Evolutionary conservation across 1,140 invertebrate species (phyloP).

Genomic region (Papilio dardanus): DNA sequence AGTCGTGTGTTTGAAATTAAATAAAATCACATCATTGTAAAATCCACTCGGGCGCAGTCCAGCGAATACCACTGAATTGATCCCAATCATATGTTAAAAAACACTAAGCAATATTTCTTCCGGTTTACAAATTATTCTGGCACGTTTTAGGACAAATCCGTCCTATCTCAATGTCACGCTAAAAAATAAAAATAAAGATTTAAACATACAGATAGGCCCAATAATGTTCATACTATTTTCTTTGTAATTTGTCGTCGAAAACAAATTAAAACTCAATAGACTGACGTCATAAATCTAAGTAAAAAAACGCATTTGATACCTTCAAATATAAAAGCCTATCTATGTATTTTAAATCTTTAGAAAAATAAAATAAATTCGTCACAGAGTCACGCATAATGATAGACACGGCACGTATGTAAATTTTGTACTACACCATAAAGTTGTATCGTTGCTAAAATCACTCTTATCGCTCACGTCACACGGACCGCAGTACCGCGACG

Average conservation of each 20-base stretch:
- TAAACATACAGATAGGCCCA: slow-evolving; percentile 11
- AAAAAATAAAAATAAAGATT: slow-evolving; percentile 38
- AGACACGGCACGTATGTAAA: slow-evolving; percentile 54
- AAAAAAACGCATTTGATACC: background rate
- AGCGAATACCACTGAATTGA: slow-evolving; percentile 56
- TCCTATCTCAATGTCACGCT: slow-evolving; percentile 54
- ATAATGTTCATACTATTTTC: background rate
- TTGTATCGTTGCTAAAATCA: slow-evolving; percentile 50
- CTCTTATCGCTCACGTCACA: background rate
- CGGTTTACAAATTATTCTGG: slow-evolving; percentile 77
- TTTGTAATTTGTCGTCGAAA: background rate
- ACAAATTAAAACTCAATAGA: background rate
- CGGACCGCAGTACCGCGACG: background rate
- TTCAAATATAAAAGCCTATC: background rate
- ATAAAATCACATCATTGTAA: slow-evolving; percentile 71
- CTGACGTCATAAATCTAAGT: background rate
- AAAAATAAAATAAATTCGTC: slow-evolving; percentile 60
- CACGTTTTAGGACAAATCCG: slow-evolving; percentile 66
- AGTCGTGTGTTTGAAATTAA: slow-evolving; percentile 60
- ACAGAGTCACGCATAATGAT: slow-evolving; percentile 49
- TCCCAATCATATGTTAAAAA: slow-evolving; percentile 61
- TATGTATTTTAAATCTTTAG: slow-evolving; percentile 5
- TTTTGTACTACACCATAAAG: slow-evolving; percentile 70
- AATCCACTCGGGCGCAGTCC: slow-evolving; percentile 50
- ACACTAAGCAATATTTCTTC: slow-evolving; percentile 69